Percentiles rank a stretch among this genome's conserved stretches.
Evolutionary conservation across 2,888 invertebrate species (phyloP).

Genomic region (Pristionchus fissidentatus): DNA sequence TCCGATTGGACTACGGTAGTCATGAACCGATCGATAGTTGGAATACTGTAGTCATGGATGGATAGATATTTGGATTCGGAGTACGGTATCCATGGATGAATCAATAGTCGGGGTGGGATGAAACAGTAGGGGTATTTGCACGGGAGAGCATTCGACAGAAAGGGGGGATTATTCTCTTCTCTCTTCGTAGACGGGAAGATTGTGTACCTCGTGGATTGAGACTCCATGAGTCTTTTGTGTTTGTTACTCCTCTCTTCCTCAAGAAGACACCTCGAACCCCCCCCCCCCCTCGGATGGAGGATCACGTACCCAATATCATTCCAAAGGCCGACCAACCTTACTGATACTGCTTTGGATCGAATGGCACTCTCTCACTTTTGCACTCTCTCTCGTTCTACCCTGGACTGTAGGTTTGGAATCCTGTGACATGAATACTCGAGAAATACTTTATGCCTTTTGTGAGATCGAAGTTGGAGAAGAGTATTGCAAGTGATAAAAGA

Average conservation of each 20-base stretch:
- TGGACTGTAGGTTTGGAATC: too few relatives aligned
- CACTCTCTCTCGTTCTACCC: too few relatives aligned
- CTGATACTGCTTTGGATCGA: too few relatives aligned
- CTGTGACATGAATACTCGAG: background rate
- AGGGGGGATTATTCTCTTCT: slow-evolving; percentile 32
- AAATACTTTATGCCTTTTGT: slow-evolving; percentile 11
- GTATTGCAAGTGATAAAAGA: background rate
- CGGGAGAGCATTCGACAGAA: slow-evolving; percentile 22
- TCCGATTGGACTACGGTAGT: too few relatives aligned
- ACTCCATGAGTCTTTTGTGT: slow-evolving; percentile 9
- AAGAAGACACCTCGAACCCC: background rate
- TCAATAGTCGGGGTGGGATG: slow-evolving; percentile 5
- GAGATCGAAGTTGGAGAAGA: background rate
- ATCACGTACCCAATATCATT: too few relatives aligned
- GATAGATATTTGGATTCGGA: background rate
- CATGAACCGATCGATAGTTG: too few relatives aligned
- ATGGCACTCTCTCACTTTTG: too few relatives aligned
- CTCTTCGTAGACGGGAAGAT: background rate
- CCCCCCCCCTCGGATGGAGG: too few relatives aligned
- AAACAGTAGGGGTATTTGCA: slow-evolving; percentile 26
- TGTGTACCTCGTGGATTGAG: slow-evolving; percentile 21
- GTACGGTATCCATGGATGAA: background rate
- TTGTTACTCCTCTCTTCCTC: background rate
- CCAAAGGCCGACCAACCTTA: too few relatives aligned
- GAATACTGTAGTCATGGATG: background rate